A percentile compares a stretch with the other conserved stretches of the same genome.
Conservation (phyloP, 2,113 vertebrate genomes). For the Polypterus bichir region DNA sequence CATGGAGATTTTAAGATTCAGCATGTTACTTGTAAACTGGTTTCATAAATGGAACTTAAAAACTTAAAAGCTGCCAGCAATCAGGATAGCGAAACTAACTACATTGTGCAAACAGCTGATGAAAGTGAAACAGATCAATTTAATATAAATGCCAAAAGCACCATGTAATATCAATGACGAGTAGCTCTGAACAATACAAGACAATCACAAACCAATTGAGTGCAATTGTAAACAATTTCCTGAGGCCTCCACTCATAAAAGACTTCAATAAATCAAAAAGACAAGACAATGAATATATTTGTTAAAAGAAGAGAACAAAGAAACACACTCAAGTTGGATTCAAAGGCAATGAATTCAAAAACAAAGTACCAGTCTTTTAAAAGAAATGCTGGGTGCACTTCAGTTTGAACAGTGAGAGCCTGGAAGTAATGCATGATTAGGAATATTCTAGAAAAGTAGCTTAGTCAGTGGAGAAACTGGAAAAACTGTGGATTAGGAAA, state of each 20-base stretch:
- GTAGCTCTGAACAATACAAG: conserved; percentile 44
- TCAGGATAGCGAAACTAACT: conserved; percentile 37
- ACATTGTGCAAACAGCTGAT: conserved; percentile 40
- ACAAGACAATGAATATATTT: conserved; percentile 61
- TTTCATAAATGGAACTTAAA: no score
- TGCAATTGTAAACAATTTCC: conserved; percentile 65
- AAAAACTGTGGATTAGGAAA: no score
- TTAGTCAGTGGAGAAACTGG: no score
- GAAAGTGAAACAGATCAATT: conserved; percentile 57
- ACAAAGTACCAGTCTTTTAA: no score
- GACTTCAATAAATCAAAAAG: conserved; percentile 66
- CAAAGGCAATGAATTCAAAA: no score
- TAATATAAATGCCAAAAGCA: conserved; percentile 54
- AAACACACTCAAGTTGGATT: no score
- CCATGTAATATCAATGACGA: conserved; percentile 51
- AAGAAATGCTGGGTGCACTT: no score
- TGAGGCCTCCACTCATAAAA: conserved; percentile 56
- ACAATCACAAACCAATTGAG: conserved; percentile 70
- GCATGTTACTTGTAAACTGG: no score
- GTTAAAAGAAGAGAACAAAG: conserved; percentile 41
- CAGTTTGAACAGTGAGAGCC: no score
- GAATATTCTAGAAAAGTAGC: no score
- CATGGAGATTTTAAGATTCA: no score
- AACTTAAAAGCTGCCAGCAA: neutral
- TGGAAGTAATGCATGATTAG: no score